Base-by-base conservation (phyloP, 2,797 vertebrate species). In the Silurus aristotelis region DNA sequence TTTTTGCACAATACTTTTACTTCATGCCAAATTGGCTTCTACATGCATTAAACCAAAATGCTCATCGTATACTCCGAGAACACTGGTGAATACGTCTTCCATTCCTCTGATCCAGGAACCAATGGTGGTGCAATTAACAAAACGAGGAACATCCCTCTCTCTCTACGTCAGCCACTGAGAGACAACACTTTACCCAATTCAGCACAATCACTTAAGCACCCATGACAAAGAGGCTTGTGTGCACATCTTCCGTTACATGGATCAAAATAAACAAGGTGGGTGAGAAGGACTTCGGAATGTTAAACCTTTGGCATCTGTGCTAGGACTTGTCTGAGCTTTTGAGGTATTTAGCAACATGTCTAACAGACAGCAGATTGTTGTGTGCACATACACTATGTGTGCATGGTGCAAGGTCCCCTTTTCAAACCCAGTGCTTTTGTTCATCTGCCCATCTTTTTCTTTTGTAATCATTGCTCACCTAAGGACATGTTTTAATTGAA, bases 211-310 rank as follows among this genome's bases (percentile, higher is more conserved):
- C 75, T 83, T 84, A 10, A 84, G 12, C 58, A 66, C 58, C 46
- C 10, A 14, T 22, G 80, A 83, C 76, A 87, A 71, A 76, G 68
- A 66, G 31, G 25, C 46, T 67, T 82, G 31, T 87, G 68, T 84
- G 43, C 72, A 71, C 27, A 46, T 85, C 66, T 85, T 76, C 63
- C 78, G 22, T 80, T 27, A 78, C 68, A 80, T 22, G 52, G 27
- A 67, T 83, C 72, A 83, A 80, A 87, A 88, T 77, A 89, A 87
- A 88, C 81, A 84, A 82, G 83, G 25, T 68, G 67, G 63, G 78
- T 7, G 64, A 73, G 78, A 87, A 82, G 31, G 68, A 81, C 75
- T 7, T 64, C 73, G 64, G 72, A 84, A 84, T 70, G 86, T 75
- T 82, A n/a, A 83, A 56, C 60, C 77, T 71, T 83, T 73, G 38